Evolutionary conservation across 1,140 invertebrate genomes (phyloP).

Genomic region (Drosophila trapezifrons): DNA sequence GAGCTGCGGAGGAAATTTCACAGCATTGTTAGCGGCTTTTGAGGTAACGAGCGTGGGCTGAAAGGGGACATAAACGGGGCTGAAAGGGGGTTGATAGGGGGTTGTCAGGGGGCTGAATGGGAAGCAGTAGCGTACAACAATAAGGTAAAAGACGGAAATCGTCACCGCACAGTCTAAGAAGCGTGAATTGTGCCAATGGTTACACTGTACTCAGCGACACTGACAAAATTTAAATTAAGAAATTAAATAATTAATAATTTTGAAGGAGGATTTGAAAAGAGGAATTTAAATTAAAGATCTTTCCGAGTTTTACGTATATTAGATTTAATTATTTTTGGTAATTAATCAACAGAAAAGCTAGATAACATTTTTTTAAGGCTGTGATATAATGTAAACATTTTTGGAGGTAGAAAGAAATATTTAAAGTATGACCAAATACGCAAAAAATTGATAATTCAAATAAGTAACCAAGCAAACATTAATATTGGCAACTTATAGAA

Average conservation of each 20-base stretch:
- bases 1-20: constrained; percentile 48
- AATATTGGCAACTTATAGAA: no score
- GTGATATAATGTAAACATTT: no score
- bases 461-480: no score
- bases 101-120: neutral
- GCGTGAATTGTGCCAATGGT: constrained; percentile 69
- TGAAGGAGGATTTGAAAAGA: no score
- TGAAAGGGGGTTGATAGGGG: no score
- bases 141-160: constrained; percentile 45
- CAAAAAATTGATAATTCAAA: no score
- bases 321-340: no score
- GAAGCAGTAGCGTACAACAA: constrained; percentile 13
- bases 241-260: neutral
- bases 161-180: constrained; percentile 68
- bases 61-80: neutral
- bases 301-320: no score
- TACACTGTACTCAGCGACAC: constrained; percentile 33
- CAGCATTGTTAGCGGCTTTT: constrained; percentile 57
- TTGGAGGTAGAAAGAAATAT: no score
- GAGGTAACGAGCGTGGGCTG: constrained; percentile 35
- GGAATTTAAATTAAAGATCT: no score
- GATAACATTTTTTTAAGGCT: no score
- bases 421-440: no score
- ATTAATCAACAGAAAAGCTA: neutral
- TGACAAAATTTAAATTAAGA: neutral